Conservation (phyloP, 2,113 vertebrate species). For the Cromileptes altivelis region DNA sequence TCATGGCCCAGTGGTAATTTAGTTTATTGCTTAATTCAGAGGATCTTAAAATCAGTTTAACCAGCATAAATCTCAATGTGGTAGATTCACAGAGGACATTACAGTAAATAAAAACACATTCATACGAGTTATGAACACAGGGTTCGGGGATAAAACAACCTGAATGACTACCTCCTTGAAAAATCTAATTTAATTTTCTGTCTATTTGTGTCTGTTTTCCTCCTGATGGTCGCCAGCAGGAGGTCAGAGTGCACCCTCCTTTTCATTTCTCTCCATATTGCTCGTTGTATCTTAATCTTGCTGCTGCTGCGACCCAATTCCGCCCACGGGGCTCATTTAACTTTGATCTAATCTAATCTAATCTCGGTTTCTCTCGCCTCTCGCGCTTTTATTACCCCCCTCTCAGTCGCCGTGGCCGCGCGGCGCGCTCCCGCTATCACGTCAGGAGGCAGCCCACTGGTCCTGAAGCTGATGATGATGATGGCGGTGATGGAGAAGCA, state of each 20-base stretch:
- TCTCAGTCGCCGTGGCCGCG: slow-evolving; percentile 36
- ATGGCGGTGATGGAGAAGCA: slow-evolving; percentile 85
- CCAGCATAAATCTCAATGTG: neutral
- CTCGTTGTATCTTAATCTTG: slow-evolving; percentile 22
- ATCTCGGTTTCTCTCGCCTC: slow-evolving; percentile 39
- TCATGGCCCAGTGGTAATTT: neutral
- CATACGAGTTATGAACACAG: neutral
- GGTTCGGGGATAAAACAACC: neutral
- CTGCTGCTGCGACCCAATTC: slow-evolving; percentile 19
- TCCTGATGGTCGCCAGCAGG: neutral
- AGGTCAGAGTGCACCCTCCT: neutral
- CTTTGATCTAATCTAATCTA: slow-evolving; percentile 60
- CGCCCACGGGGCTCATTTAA: slow-evolving; percentile 38
- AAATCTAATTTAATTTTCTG: neutral
- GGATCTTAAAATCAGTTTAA: neutral
- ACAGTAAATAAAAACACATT: neutral
- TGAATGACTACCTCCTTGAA: neutral
- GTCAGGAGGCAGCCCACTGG: slow-evolving; percentile 73
- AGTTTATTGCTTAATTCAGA: neutral
- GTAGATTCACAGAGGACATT: neutral
- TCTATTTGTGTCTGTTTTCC: neutral
- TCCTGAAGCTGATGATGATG: slow-evolving; percentile 79
- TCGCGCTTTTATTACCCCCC: slow-evolving; percentile 26
- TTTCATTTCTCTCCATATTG: neutral
- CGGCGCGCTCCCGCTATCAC: slow-evolving; percentile 72